Evolutionary conservation across 92 coral and sea anemone genomes (phyloP), one percentile per base, ranked within the genome.

Genomic region (Micromussa lordhowensis): DNA sequence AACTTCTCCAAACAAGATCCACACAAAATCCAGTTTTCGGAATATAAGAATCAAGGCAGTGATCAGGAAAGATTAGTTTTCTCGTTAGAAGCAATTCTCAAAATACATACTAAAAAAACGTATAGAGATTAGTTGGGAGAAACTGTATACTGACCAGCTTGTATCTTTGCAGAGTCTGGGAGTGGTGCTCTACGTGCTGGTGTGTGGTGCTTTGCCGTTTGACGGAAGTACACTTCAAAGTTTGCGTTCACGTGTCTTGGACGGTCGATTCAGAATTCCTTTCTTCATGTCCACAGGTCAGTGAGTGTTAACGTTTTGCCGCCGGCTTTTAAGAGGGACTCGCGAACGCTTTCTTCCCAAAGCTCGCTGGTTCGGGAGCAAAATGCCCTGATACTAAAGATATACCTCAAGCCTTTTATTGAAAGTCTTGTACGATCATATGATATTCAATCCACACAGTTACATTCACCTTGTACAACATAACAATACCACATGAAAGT

Each of bases 231-330:
- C 99, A 0, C 82, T 97, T 34, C 99, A 97, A 85, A 91, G 92
- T 78, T 93, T 97, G 79, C 93, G 99, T 15, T 91, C 95, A 35
- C 93, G 99, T 44, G 99, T 97, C 6, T 90, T 97, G 12, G 99
- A 96, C 78, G 99, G 99, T 57, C 92, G 96, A 40, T 97, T 97
- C 87, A 94, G 99, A 87, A 96, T 97, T 38, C 99, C 99, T 61
- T 97, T 97, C 91, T 97, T 97, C 85, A 97, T 97, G 99, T 97
- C 99, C 26, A 96, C 98, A 94, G 99, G 99, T 97, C 73, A 73
- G 90, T 72, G 26, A 24, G 21, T 16, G 29, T 2, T 14, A n/a
- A 38, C 29, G 80, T 59, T 59, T 18, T 21, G 66, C 9, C 18
- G 8, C 66, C 66, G 51, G 12, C 51, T 8, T 44, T 44, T 18